Evolutionary conservation across 1,140 invertebrate species (phyloP).

Genomic region (Bradynema listronoti): DNA sequence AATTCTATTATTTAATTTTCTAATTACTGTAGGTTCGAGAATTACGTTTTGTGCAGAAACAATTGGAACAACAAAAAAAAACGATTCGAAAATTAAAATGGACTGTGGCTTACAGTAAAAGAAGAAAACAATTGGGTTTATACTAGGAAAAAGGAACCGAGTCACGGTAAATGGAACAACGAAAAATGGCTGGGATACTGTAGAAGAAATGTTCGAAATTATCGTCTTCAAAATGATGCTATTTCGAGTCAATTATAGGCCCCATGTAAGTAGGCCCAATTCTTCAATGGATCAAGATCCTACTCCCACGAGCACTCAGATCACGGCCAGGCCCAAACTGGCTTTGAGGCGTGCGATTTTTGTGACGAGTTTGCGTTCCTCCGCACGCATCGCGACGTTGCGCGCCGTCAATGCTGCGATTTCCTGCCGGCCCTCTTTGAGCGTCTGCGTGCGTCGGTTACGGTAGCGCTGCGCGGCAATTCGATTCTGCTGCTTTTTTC

Average conservation of each 20-base stretch:
- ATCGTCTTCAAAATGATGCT: too few relatives aligned
- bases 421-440: constrained; percentile 28
- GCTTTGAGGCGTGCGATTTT: constrained; percentile 44
- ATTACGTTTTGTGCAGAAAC: too few relatives aligned
- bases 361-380: constrained; percentile 25
- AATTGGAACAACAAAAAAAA: too few relatives aligned
- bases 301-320: background rate
- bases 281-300: background rate
- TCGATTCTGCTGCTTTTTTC: constrained; percentile 53
- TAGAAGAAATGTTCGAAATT: background rate
- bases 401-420: constrained; percentile 28
- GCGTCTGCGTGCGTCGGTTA: constrained; percentile 18
- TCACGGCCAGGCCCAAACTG: constrained; percentile 16
- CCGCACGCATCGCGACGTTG: constrained; percentile 36
- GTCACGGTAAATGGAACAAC: background rate
- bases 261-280: too few relatives aligned
- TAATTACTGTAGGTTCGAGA: too few relatives aligned
- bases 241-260: too few relatives aligned
- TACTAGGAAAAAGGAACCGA: too few relatives aligned
- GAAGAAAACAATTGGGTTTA: too few relatives aligned
- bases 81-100: too few relatives aligned
- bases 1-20: too few relatives aligned
- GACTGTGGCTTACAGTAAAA: too few relatives aligned
- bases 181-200: background rate
- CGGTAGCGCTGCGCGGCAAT: constrained; percentile 50